A percentile compares a stretch with the other conserved stretches of the same genome.
Evolutionary conservation across 2,888 invertebrate species (phyloP).

Genomic region (Eupithecia inturbata): DNA sequence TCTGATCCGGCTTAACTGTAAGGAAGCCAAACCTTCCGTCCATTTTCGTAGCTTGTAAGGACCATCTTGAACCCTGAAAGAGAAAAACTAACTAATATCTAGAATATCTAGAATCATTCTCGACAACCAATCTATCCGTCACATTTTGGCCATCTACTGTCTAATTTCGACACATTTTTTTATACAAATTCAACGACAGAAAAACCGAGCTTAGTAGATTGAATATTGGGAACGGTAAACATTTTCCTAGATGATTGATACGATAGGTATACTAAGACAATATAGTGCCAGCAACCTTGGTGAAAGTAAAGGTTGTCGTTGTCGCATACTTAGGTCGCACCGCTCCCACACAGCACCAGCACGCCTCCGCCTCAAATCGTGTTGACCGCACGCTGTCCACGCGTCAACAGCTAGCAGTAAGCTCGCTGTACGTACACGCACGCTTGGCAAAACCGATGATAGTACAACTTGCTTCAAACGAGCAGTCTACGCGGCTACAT

Average conservation of each 20-base stretch:
- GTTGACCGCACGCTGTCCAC: too few species aligned
- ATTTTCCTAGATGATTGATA: background rate
- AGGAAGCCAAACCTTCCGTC: slow-evolving; percentile 86
- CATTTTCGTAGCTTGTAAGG: slow-evolving; percentile 92
- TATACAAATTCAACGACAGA: background rate
- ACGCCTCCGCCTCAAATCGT: too few species aligned
- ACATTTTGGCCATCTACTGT: background rate
- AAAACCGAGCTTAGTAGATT: background rate
- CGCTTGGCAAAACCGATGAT: too few species aligned
- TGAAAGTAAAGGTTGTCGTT: too few species aligned
- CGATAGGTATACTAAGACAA: background rate
- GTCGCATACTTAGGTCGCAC: too few species aligned
- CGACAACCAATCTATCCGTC: background rate
- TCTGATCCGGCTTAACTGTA: slow-evolving; percentile 92
- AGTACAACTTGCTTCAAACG: too few species aligned
- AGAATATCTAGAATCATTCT: background rate
- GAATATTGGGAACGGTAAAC: background rate
- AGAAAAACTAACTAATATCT: background rate
- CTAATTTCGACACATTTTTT: background rate
- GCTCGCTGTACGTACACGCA: too few species aligned
- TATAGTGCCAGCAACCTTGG: background rate
- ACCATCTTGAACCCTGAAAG: slow-evolving; percentile 89
- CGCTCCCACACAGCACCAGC: too few species aligned
- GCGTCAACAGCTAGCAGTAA: too few species aligned
- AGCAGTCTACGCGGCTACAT: too few species aligned